phyloP scores from a whole-genome alignment of 2,888 invertebrate species.

The Prostheceraeus crozeri region DNA sequence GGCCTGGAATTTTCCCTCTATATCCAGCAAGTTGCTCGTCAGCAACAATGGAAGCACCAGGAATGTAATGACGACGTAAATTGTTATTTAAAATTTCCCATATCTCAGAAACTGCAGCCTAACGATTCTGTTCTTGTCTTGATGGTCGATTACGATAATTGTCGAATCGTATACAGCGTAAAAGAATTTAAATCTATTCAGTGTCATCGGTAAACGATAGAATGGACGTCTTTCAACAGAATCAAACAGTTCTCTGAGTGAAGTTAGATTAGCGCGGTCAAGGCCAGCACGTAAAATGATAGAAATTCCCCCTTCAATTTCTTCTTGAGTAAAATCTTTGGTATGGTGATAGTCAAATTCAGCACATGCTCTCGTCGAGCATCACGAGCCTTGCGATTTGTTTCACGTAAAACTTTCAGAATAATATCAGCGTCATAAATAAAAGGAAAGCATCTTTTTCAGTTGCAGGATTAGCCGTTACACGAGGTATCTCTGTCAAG shows the following conservation, averaged over 20 bases:
- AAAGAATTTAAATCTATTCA: slow-evolving; percentile 3
- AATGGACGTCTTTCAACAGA: slow-evolving; percentile 1
- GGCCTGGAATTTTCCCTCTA: slow-evolving; percentile 17
- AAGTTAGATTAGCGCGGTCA: slow-evolving; percentile 6
- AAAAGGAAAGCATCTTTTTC: slow-evolving; percentile 7
- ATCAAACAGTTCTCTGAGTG: not conserved
- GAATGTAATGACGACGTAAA: too few relatives aligned
- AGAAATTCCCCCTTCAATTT: slow-evolving; percentile 9
- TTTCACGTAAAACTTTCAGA: slow-evolving; percentile 4
- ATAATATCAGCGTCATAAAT: slow-evolving; percentile 12
- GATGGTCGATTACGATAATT: not conserved
- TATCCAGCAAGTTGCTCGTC: slow-evolving; percentile 19
- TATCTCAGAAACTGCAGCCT: not conserved
- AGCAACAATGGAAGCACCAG: not conserved
- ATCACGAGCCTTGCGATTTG: slow-evolving; percentile 19
- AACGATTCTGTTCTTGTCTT: not conserved
- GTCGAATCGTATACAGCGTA: not conserved
- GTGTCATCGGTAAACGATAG: not conserved
- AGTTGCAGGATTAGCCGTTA: slow-evolving; percentile 7
- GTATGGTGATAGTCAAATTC: not conserved
- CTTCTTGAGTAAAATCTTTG: not conserved
- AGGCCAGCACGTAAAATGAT: slow-evolving; percentile 10
- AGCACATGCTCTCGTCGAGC: slow-evolving; percentile 2
- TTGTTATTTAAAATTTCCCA: not conserved
- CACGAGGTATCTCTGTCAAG: slow-evolving; percentile 2